phyloP scores from a whole-genome alignment of 2,113 vertebrate genomes.

The Globicephala melas region DNA sequence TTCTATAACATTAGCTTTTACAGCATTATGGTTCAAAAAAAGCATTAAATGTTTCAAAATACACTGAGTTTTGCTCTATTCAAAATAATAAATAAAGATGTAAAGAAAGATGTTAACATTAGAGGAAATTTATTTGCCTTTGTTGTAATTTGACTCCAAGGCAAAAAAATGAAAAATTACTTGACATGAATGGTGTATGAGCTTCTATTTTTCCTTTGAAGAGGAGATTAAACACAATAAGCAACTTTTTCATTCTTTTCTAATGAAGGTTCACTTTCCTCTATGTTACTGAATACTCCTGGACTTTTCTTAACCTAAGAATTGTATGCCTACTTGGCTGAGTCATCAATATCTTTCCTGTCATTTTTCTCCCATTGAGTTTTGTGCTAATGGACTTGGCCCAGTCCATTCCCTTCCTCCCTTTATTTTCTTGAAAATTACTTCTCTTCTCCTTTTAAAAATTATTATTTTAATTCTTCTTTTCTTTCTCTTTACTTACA shows the following conservation, averaged over 20 bases:
- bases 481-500: not conserved
- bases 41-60: conserved; percentile 1
- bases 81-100: not conserved
- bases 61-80: not conserved
- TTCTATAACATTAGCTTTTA: not conserved
- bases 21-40: not conserved
- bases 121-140: conserved; percentile 25
- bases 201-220: not conserved
- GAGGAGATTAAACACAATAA: not conserved
- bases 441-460: not conserved
- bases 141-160: conserved; percentile 5
- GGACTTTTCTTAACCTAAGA: not conserved
- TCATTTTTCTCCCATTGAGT: not conserved
- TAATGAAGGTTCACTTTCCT: not conserved
- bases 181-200: not conserved
- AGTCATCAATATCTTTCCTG: not conserved
- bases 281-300: not conserved
- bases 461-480: not conserved
- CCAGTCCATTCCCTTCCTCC: not conserved
- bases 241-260: not conserved
- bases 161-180: not conserved
- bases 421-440: not conserved
- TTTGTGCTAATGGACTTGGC: not conserved
- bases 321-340: not conserved
- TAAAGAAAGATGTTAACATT: not conserved